Evolutionary conservation across 2,797 vertebrate species (phyloP).

Genomic region (Todus mexicanus): DNA sequence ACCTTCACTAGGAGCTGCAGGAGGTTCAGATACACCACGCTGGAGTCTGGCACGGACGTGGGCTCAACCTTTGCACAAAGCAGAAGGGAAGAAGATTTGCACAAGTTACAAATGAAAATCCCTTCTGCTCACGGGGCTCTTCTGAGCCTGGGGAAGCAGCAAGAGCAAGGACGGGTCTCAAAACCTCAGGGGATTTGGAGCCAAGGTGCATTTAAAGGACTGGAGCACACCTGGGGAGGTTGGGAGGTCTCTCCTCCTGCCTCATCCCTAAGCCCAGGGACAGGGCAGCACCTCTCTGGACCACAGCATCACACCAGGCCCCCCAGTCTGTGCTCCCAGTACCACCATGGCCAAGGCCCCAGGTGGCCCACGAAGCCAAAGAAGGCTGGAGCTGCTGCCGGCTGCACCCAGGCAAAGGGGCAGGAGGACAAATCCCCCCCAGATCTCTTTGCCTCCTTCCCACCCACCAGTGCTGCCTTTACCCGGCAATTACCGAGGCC

Average conservation of each 20-base stretch:
- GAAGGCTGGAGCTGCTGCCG: neutral
- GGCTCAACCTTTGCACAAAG: neutral
- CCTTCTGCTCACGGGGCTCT: neutral
- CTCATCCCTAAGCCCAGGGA: neutral
- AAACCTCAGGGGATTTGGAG: fast-evolving
- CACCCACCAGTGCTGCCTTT: neutral
- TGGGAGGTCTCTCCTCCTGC: neutral
- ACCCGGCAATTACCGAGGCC: neutral
- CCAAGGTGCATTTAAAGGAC: neutral
- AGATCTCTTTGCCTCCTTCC: neutral
- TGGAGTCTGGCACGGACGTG: fast-evolving
- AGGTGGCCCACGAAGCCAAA: fast-evolving
- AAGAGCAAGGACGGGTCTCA: neutral
- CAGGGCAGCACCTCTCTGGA: neutral
- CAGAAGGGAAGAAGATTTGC: neutral
- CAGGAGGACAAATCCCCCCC: neutral
- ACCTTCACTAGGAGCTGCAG: fast-evolving
- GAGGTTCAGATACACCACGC: fast-evolving
- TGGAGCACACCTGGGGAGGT: neutral
- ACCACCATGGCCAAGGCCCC: neutral
- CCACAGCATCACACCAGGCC: neutral
- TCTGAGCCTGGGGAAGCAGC: neutral
- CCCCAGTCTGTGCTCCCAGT: neutral
- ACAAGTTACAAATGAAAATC: no score
- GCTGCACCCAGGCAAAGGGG: fast-evolving